These are phyloP conservation scores for Amyelois transitella DNA, from an alignment of 1,140 invertebrate genomes.

Conservation along the genomic window DNA sequence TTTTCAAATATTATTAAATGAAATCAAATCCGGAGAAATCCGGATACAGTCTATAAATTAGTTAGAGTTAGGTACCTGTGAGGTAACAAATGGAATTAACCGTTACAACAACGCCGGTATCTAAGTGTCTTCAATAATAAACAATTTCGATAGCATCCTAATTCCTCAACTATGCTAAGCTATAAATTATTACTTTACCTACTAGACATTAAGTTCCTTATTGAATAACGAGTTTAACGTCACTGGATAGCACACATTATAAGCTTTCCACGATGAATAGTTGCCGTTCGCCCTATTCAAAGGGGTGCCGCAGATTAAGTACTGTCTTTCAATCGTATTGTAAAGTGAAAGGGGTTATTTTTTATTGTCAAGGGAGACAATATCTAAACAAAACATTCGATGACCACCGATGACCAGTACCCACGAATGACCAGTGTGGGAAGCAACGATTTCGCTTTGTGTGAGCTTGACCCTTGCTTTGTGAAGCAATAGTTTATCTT, in stretches of 20 bases:
- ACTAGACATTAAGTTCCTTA: neutral
- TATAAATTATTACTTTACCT: conserved; percentile 13
- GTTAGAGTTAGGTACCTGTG: neutral
- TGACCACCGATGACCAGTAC: conserved; percentile 65
- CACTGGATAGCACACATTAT: neutral
- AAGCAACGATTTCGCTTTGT: conserved; percentile 35
- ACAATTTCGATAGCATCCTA: neutral
- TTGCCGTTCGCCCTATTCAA: conserved; percentile 43
- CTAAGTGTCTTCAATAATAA: neutral
- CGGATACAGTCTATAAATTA: conserved; percentile 2
- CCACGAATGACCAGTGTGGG: conserved; percentile 49
- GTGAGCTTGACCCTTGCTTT: conserved; percentile 57
- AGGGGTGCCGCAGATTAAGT: conserved; percentile 47
- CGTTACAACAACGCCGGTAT: neutral
- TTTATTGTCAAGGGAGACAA: conserved; percentile 44
- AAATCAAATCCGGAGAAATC: conserved; percentile 1
- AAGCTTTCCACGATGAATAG: conserved; percentile 20
- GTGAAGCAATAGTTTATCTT: conserved; percentile 42
- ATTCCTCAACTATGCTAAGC: neutral
- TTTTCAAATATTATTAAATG: conserved; percentile 2
- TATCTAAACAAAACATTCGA: conserved; percentile 54
- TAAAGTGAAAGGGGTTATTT: conserved; percentile 53
- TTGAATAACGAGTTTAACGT: neutral
- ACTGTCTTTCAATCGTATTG: conserved; percentile 45
- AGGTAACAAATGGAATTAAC: conserved; percentile 1